phyloP scores from a whole-genome alignment of 2,888 invertebrate genomes.

The Apomyelois bistriatella region DNA sequence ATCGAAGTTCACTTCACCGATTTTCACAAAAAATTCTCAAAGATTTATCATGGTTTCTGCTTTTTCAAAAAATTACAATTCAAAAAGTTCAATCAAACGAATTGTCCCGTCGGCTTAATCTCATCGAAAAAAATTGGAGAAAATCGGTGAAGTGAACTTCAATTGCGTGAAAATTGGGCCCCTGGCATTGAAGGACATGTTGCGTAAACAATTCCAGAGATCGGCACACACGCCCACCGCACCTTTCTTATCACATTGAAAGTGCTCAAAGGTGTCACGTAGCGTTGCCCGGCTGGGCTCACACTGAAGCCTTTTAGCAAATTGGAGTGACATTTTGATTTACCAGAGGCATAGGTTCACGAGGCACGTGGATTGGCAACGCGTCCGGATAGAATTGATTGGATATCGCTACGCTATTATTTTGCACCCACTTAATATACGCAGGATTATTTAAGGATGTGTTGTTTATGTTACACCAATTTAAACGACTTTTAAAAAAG shows the following conservation, averaged over 20 bases:
- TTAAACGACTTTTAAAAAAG: too few relatives aligned
- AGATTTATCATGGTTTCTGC: too few relatives aligned
- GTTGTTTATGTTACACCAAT: too few relatives aligned
- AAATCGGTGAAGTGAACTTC: too few relatives aligned
- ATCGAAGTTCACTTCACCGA: too few relatives aligned
- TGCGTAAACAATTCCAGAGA: conserved; percentile 12
- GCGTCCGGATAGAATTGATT: conserved; percentile 13
- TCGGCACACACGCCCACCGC: conserved; percentile 22
- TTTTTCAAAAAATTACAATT: too few relatives aligned
- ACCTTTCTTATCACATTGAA: conserved; percentile 39
- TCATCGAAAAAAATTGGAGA: too few relatives aligned
- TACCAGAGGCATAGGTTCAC: conserved; percentile 22
- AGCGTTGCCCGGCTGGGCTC: conserved; percentile 37
- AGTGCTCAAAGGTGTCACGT: conserved; percentile 43
- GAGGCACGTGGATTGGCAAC: conserved; percentile 21
- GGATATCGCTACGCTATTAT: background rate
- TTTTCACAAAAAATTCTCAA: too few relatives aligned
- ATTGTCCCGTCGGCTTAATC: too few relatives aligned
- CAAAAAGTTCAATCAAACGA: too few relatives aligned
- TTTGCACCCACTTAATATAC: background rate
- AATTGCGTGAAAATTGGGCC: background rate
- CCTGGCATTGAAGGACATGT: conserved; percentile 9
- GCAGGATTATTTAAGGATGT: background rate
- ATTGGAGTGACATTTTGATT: conserved; percentile 52
- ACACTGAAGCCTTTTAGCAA: conserved; percentile 58